Percentiles rank a stretch among this genome's conserved stretches.
phyloP scores from a whole-genome alignment of 2,888 invertebrate genomes.

The Chirona hameri region DNA sequence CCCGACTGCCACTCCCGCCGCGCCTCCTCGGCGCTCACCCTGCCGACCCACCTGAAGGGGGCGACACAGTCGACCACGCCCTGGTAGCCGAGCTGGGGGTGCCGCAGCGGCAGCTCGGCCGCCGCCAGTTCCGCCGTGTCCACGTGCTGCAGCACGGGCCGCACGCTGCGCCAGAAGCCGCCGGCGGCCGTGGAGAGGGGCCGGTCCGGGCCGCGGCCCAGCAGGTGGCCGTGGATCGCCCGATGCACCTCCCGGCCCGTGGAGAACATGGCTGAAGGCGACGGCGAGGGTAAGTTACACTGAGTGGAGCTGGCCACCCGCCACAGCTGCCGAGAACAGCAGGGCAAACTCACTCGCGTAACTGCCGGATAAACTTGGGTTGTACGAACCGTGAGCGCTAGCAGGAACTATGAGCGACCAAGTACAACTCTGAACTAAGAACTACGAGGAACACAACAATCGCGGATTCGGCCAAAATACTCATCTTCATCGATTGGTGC shows the following conservation, averaged over 20 bases:
- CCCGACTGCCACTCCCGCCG: too few relatives aligned
- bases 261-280: constrained; percentile 56
- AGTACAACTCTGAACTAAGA: too few relatives aligned
- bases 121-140: background rate
- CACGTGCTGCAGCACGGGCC: constrained; percentile 24
- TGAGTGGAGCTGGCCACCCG: too few relatives aligned
- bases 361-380: too few relatives aligned
- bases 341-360: too few relatives aligned
- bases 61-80: constrained; percentile 31
- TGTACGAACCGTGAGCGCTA: too few relatives aligned
- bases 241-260: constrained; percentile 28
- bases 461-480: too few relatives aligned
- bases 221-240: constrained; percentile 26
- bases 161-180: constrained; percentile 26
- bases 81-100: constrained; percentile 24
- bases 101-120: background rate
- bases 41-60: background rate
- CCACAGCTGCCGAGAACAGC: too few relatives aligned
- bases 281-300: constrained; percentile 43
- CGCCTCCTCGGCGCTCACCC: background rate
- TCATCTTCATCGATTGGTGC: too few relatives aligned
- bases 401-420: too few relatives aligned
- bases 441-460: too few relatives aligned
- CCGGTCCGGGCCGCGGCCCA: background rate
- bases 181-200: background rate